A percentile compares a stretch with the other conserved stretches of the same genome.
Evolutionary conservation across 1,140 invertebrate genomes (phyloP).

Genomic region (Pseudomyrmex gracilis): DNA sequence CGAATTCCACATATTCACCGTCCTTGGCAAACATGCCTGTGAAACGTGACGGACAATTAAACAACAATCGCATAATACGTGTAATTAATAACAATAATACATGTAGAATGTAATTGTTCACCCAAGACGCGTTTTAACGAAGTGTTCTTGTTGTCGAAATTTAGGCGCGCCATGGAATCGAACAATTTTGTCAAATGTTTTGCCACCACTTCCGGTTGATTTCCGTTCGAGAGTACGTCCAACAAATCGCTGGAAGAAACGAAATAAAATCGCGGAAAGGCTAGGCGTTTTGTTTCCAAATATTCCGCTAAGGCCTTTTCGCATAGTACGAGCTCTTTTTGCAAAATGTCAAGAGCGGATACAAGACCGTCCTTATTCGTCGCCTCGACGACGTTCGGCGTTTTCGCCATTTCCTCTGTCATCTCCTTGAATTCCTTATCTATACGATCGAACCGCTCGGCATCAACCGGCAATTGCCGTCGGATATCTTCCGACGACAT

Average conservation of each 20-base stretch:
- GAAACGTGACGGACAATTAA: conserved; percentile 72
- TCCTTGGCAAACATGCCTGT: conserved; percentile 97
- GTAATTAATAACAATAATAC: neutral
- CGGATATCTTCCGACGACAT: conserved; percentile 99
- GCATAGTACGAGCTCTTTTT: conserved; percentile 95
- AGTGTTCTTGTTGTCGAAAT: conserved; percentile 89
- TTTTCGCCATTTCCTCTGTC: conserved; percentile 90
- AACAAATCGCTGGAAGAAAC: conserved; percentile 98
- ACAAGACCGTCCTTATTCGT: conserved; percentile 95
- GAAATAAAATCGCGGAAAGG: conserved; percentile 99
- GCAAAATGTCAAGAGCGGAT: conserved; percentile 91
- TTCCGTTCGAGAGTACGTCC: conserved; percentile 98
- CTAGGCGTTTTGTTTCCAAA: conserved; percentile 97
- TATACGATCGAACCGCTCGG: conserved; percentile 95
- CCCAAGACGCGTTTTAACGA: conserved; percentile 75
- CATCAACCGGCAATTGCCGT: conserved; percentile 96
- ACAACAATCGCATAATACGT: neutral
- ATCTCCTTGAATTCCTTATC: conserved; percentile 95
- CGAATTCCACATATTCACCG: conserved; percentile 95
- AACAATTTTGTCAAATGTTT: conserved; percentile 98
- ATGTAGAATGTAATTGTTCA: conserved; percentile 52
- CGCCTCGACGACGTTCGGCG: conserved; percentile 94
- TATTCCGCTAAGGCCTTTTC: conserved; percentile 99
- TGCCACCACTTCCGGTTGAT: conserved; percentile 94
- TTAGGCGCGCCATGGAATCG: conserved; percentile 96